Evolutionary conservation across 2,113 vertebrate species (phyloP).

Genomic region (Mesembrinibis cayennensis): DNA sequence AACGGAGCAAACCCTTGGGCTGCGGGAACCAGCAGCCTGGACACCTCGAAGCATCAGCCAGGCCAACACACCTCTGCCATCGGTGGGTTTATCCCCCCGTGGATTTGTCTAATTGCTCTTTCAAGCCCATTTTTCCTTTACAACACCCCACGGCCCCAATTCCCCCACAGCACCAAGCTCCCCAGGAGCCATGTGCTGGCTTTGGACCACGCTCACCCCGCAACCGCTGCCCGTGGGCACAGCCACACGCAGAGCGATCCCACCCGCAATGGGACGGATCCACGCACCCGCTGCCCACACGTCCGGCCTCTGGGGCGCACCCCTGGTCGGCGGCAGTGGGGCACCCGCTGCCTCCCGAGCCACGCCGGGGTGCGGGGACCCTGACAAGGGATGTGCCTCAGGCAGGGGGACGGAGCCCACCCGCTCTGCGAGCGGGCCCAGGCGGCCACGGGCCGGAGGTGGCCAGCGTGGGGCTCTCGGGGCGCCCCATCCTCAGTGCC

Average conservation of each 20-base stretch:
- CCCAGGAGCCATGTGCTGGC: neutral
- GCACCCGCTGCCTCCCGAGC: neutral
- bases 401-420: neutral
- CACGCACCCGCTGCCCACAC: rapidly evolving
- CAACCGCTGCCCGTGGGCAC: neutral
- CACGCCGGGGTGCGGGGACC: rapidly evolving
- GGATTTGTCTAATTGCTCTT: neutral
- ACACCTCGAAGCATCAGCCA: neutral
- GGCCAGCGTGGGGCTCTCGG: rapidly evolving
- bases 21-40: neutral
- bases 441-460: rapidly evolving
- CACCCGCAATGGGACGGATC: rapidly evolving
- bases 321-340: neutral
- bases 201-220: rapidly evolving
- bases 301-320: rapidly evolving
- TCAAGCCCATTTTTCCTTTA: neutral
- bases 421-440: rapidly evolving
- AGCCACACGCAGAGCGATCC: rapidly evolving
- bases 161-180: neutral
- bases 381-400: rapidly evolving
- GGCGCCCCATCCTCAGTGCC: neutral
- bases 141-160: rapidly evolving
- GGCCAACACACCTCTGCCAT: neutral
- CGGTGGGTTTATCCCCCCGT: neutral
- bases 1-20: neutral